Evolutionary conservation across 2,888 invertebrate species (phyloP).

Genomic region (Entomobrya multifasciata): DNA sequence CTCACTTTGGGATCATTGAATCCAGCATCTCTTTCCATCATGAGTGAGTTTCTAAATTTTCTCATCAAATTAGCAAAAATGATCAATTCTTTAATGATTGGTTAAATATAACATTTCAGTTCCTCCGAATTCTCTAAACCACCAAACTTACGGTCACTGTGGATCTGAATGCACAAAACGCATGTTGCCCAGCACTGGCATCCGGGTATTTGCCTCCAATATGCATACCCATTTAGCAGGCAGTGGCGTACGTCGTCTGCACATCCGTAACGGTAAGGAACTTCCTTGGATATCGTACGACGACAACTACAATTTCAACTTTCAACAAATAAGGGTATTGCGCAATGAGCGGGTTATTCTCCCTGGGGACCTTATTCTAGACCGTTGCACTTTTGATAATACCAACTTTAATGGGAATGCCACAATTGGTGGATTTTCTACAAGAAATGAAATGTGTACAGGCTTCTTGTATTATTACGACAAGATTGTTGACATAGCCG

Average conservation of each 20-base stretch:
- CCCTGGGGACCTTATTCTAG: conserved; percentile 33
- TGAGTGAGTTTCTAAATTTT: too few relatives aligned
- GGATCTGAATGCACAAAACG: background rate
- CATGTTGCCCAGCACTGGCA: conserved; percentile 35
- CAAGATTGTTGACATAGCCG: background rate
- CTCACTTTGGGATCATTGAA: conserved; percentile 13
- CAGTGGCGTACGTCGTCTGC: conserved; percentile 28
- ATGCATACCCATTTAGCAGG: conserved; percentile 68
- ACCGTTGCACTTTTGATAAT: background rate
- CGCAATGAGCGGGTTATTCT: conserved; percentile 42
- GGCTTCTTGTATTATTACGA: conserved; percentile 39
- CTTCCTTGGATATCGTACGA: conserved; percentile 50
- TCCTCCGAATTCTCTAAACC: background rate
- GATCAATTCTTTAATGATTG: too few relatives aligned
- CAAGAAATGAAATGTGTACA: conserved; percentile 50
- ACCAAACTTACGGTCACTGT: background rate
- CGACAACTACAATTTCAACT: conserved; percentile 63
- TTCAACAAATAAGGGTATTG: conserved; percentile 49
- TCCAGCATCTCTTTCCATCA: too few relatives aligned
- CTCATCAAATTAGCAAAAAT: too few relatives aligned
- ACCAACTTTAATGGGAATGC: conserved; percentile 15
- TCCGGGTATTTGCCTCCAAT: conserved; percentile 42
- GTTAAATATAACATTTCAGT: too few relatives aligned
- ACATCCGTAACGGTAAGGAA: conserved; percentile 53
- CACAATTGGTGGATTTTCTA: conserved; percentile 35